Conservation (phyloP, 2,888 invertebrate species). For the Trimorus sp. region DNA sequence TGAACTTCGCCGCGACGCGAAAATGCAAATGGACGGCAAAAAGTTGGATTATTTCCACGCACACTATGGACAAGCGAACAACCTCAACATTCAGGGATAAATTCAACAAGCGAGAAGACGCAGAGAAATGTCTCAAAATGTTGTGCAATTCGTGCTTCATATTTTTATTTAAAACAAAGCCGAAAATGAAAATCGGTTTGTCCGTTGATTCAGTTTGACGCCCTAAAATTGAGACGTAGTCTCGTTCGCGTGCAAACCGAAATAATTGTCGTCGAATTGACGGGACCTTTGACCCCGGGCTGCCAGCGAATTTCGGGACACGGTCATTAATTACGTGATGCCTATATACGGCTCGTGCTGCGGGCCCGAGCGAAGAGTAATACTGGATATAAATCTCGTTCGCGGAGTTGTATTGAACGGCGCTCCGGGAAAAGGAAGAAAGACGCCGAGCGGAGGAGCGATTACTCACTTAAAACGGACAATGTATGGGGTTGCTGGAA, state of each 20-base stretch:
- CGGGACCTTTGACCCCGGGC: slow-evolving; percentile 33
- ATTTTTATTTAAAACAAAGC: no score
- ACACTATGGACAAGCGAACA: no score
- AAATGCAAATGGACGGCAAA: no score
- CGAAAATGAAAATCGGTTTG: no score
- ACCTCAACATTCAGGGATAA: no score
- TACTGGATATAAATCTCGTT: slow-evolving; percentile 56
- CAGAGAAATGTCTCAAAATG: no score
- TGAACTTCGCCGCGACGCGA: neutral
- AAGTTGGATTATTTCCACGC: no score
- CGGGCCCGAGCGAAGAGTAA: slow-evolving; percentile 48
- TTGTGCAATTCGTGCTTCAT: no score
- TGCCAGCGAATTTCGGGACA: slow-evolving; percentile 50
- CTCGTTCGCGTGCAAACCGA: neutral
- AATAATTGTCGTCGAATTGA: slow-evolving; percentile 19
- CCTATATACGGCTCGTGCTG: slow-evolving; percentile 46
- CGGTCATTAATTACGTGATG: slow-evolving; percentile 50
- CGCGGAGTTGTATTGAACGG: slow-evolving; percentile 51
- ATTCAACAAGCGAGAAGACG: no score
- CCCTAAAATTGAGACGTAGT: no score
- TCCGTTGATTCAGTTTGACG: no score
- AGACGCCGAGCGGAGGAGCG: slow-evolving; percentile 53
- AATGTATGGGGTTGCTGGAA: slow-evolving; percentile 62
- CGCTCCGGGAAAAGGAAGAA: slow-evolving; percentile 61
- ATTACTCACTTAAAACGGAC: slow-evolving; percentile 66